Conservation (phyloP, 2,888 invertebrate species). For the Andrena fulva region DNA sequence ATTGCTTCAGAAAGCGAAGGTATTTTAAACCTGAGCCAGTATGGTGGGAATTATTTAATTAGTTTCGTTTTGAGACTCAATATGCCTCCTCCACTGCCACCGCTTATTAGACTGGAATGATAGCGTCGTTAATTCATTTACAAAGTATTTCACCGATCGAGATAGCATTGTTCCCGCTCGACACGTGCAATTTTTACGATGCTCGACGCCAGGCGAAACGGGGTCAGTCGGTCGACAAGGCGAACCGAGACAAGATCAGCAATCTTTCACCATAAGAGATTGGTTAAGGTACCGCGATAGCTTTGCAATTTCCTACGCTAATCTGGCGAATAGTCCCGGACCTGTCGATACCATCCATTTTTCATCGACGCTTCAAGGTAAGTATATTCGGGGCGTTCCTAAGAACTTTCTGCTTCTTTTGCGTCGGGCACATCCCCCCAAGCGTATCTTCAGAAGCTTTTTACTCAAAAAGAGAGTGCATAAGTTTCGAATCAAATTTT, state of each 20-base stretch:
- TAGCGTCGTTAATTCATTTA: slow-evolving; percentile 20
- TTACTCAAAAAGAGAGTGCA: too few relatives aligned
- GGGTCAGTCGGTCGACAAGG: slow-evolving; percentile 54
- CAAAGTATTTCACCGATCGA: slow-evolving; percentile 1
- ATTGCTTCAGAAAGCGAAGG: too few relatives aligned
- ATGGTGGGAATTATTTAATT: too few relatives aligned
- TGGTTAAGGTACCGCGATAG: slow-evolving; percentile 20
- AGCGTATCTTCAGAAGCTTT: too few relatives aligned
- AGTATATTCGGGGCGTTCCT: background rate
- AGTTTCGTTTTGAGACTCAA: background rate
- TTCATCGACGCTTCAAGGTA: background rate
- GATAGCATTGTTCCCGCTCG: slow-evolving; percentile 35
- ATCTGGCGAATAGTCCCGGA: slow-evolving; percentile 8
- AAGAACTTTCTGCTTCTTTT: too few relatives aligned
- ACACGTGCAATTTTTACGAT: slow-evolving; percentile 15
- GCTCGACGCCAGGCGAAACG: slow-evolving; percentile 4
- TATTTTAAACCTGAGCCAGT: too few relatives aligned
- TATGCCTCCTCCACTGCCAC: background rate
- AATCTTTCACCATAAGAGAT: slow-evolving; percentile 35
- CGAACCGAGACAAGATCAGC: slow-evolving; percentile 36
- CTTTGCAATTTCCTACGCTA: slow-evolving; percentile 26
- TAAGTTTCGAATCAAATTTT: too few relatives aligned
- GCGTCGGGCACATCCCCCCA: too few relatives aligned
- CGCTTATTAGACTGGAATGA: background rate
- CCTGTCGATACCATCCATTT: slow-evolving; percentile 6